These are phyloP conservation scores for Hirtodrosophila cameraria DNA, from an alignment of 2,888 invertebrate genomes.

Conservation along the genomic window DNA sequence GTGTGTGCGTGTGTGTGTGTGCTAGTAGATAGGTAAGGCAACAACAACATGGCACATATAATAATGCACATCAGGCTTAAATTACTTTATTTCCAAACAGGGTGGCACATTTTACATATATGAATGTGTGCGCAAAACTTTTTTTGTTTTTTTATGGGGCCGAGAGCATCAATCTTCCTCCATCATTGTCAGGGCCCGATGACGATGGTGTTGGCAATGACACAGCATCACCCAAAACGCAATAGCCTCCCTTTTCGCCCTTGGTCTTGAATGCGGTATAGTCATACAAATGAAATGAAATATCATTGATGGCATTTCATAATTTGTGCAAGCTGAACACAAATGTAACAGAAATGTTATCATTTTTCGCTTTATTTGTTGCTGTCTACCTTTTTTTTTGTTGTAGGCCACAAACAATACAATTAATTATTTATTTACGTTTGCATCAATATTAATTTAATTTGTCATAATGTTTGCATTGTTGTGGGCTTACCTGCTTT, in stretches of 20 bases:
- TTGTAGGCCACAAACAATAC: conserved; percentile 25
- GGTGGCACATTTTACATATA: conserved; percentile 19
- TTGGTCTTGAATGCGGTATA: background rate
- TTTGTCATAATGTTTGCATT: conserved; percentile 1
- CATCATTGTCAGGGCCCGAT: conserved; percentile 73
- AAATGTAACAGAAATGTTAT: conserved; percentile 5
- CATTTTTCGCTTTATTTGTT: background rate
- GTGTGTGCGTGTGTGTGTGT: conserved; percentile 2
- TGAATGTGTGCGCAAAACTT: conserved; percentile 6
- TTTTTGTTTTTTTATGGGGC: conserved; percentile 23
- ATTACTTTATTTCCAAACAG: conserved; percentile 14
- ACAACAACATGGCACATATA: conserved; percentile 15
- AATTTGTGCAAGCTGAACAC: conserved; percentile 42
- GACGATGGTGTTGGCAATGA: conserved; percentile 57
- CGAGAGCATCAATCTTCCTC: conserved; percentile 73
- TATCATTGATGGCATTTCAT: conserved; percentile 72
- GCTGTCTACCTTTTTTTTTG: background rate
- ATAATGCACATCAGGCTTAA: conserved; percentile 31
- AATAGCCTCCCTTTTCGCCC: background rate
- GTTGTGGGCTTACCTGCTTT: too few species aligned
- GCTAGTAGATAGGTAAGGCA: conserved; percentile 16
- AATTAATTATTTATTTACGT: conserved; percentile 52
- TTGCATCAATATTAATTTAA: conserved; percentile 50
- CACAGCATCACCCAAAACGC: conserved; percentile 27
- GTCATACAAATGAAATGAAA: conserved; percentile 66